Conservation (phyloP, 2,113 vertebrate species). For the Neolamprologus falcicula region DNA sequence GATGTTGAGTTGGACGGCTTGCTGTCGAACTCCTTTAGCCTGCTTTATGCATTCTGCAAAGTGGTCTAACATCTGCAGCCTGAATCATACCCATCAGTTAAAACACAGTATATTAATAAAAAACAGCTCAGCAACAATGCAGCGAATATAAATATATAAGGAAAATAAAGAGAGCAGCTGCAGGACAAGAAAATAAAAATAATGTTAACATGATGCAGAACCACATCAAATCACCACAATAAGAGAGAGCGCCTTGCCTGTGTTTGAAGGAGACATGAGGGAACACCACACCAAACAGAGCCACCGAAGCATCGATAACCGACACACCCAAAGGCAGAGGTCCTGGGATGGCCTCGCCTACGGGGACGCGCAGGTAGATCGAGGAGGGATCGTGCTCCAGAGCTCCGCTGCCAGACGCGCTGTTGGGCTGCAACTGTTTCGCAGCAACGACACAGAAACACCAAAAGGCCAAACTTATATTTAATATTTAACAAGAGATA, state of each 20-base stretch:
- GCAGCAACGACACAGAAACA: background rate
- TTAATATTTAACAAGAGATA: background rate
- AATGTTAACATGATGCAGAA: background rate
- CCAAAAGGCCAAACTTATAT: background rate
- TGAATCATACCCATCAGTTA: constrained; percentile 34
- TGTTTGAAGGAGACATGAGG: constrained; percentile 98
- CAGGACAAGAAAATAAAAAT: background rate
- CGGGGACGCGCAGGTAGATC: constrained; percentile 91
- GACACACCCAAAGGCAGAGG: constrained; percentile 95
- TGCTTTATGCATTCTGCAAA: constrained; percentile 99
- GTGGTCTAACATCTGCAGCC: constrained; percentile 97
- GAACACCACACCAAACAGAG: constrained; percentile 96
- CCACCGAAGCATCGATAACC: constrained; percentile 95
- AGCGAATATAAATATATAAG: background rate
- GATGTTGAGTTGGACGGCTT: constrained; percentile 97
- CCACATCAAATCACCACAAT: background rate
- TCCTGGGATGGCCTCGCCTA: constrained; percentile 90
- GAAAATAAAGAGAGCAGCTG: background rate
- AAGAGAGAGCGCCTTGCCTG: constrained; percentile 66
- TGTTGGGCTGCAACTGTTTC: constrained; percentile 93
- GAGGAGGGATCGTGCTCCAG: constrained; percentile 97
- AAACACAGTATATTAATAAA: background rate
- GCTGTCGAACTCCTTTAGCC: constrained; percentile 96
- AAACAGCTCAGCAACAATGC: background rate
- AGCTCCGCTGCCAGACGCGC: constrained; percentile 94